Evolutionary conservation across 2,888 invertebrate genomes (phyloP).

Genomic region (Aromia moschata): DNA sequence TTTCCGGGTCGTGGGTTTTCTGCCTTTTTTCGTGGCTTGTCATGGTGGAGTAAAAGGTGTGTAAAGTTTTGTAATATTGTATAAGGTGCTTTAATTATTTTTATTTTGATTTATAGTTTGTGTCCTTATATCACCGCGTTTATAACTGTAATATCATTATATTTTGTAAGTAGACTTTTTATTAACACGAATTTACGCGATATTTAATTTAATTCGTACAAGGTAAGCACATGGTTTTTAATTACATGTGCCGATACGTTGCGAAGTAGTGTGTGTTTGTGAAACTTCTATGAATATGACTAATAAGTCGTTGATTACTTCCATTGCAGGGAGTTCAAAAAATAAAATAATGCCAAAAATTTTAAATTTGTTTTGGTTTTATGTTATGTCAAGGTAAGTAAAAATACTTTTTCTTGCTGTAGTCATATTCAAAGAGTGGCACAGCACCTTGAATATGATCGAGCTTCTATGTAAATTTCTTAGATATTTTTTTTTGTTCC

Average conservation of each 20-base stretch:
- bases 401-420: constrained; percentile 44
- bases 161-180: too few relatives aligned
- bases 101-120: too few relatives aligned
- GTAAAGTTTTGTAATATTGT: constrained; percentile 36
- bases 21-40: constrained; percentile 53
- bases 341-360: too few relatives aligned
- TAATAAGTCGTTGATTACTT: constrained; percentile 44
- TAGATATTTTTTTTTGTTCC: constrained; percentile 43
- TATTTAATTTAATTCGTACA: too few relatives aligned
- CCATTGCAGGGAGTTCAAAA: too few relatives aligned
- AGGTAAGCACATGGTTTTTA: neutral
- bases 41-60: constrained; percentile 59
- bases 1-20: neutral
- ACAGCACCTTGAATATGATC: constrained; percentile 56
- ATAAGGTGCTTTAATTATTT: neutral
- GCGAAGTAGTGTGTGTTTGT: too few relatives aligned
- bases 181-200: too few relatives aligned
- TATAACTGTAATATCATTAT: too few relatives aligned
- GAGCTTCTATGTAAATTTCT: constrained; percentile 36
- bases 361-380: too few relatives aligned
- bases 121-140: too few relatives aligned
- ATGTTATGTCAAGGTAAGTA: constrained; percentile 53
- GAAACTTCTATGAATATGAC: constrained; percentile 60
- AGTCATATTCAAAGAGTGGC: constrained; percentile 61
- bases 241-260: neutral